Conservation (phyloP, 2,888 invertebrate species). For the Tetheella fluctuosa region DNA sequence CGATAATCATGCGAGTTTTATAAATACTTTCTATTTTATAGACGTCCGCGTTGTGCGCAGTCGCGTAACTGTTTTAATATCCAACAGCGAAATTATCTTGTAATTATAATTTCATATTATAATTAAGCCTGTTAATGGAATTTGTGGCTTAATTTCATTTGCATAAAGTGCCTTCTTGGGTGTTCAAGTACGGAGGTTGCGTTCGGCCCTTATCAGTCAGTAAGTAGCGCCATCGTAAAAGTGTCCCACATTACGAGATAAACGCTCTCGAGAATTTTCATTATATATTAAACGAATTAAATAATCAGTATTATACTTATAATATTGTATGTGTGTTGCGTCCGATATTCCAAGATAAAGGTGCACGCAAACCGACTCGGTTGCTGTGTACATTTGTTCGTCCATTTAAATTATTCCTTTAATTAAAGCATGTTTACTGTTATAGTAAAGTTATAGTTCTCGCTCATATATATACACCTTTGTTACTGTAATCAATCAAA, state of each 20-base stretch:
- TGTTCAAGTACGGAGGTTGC: conserved; percentile 60
- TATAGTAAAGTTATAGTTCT: conserved; percentile 34
- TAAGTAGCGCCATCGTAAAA: conserved; percentile 82
- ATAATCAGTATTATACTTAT: conserved; percentile 83
- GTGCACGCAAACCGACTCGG: conserved; percentile 59
- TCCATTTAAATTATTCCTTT: conserved; percentile 45
- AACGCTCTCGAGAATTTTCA: conserved; percentile 82
- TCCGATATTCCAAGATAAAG: conserved; percentile 68
- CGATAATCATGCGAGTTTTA: conserved; percentile 61
- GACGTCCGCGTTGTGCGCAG: conserved; percentile 57
- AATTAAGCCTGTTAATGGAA: conserved; percentile 68
- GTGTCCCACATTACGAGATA: conserved; percentile 84
- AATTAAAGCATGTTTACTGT: conserved; percentile 57
- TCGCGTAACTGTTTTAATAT: conserved; percentile 75
- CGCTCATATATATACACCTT: conserved; percentile 4
- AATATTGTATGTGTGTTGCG: conserved; percentile 78
- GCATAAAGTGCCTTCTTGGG: conserved; percentile 77
- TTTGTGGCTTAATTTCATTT: conserved; percentile 71
- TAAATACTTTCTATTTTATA: conserved; percentile 72
- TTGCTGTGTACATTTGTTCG: conserved; percentile 46
- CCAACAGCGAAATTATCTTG: conserved; percentile 80
- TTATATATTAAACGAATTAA: conserved; percentile 84
- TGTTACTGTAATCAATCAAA: conserved; percentile 40
- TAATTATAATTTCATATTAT: conserved; percentile 81
- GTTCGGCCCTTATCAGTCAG: conserved; percentile 75